Percentiles rank a stretch among this genome's conserved stretches.
Evolutionary conservation across 2,797 vertebrate species (phyloP).

Genomic region (Channa striata): DNA sequence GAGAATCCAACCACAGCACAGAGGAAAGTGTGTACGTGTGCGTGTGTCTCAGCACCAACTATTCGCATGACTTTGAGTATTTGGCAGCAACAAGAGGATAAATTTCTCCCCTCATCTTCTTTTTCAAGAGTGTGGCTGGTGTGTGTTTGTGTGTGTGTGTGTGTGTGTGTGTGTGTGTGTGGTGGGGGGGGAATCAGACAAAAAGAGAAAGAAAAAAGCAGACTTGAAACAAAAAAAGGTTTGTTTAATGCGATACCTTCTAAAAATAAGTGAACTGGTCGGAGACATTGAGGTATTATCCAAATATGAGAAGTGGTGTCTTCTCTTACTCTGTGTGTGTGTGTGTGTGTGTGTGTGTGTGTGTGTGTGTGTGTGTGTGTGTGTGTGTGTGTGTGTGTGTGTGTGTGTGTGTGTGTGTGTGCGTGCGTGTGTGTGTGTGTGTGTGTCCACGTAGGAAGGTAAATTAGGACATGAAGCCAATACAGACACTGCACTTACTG

Average conservation of each 20-base stretch:
- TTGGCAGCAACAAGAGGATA: slow-evolving; percentile 64
- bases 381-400: slow-evolving; percentile 6
- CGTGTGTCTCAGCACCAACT: slow-evolving; percentile 33
- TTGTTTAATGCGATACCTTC: slow-evolving; percentile 58
- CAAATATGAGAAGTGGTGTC: slow-evolving; percentile 58
- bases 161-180: slow-evolving; percentile 9
- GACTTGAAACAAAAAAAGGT: slow-evolving; percentile 56
- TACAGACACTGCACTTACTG: slow-evolving; percentile 66
- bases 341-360: slow-evolving; percentile 30
- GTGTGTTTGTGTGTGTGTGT: neutral
- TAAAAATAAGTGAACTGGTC: slow-evolving; percentile 78
- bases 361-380: slow-evolving; percentile 12
- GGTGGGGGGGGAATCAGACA: neutral
- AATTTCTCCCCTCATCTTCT: slow-evolving; percentile 68
- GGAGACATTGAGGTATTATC: slow-evolving; percentile 63
- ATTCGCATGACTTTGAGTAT: slow-evolving; percentile 66
- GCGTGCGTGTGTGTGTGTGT: slow-evolving; percentile 12
- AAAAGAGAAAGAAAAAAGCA: slow-evolving; percentile 7
- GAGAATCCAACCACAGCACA: slow-evolving; percentile 74
- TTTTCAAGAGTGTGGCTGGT: slow-evolving; percentile 46
- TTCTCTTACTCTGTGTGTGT: slow-evolving; percentile 15
- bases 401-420: too few relatives aligned
- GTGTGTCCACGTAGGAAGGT: slow-evolving; percentile 35
- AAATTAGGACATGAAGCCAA: slow-evolving; percentile 39
- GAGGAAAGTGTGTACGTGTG: slow-evolving; percentile 42